Percentiles rank a stretch among this genome's conserved stretches.
Evolutionary conservation across 2,888 invertebrate species (phyloP).

Genomic region (Ceratothoa steindachneri): DNA sequence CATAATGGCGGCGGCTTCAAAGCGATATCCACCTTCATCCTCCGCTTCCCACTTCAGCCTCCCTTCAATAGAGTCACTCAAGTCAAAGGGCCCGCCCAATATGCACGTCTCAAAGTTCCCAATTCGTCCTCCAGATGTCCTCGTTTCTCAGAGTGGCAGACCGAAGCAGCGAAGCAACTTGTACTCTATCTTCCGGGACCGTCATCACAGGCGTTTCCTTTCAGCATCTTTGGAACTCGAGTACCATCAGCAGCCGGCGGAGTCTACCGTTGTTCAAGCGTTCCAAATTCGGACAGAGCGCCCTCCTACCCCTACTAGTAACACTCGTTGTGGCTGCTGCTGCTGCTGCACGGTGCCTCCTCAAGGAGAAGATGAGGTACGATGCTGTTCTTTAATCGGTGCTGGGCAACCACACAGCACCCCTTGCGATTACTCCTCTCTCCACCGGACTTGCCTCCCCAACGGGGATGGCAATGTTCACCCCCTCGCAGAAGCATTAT

Average conservation of each 20-base stretch:
- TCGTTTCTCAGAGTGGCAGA: slow-evolving; percentile 7
- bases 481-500: background rate
- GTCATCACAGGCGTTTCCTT: slow-evolving; percentile 50
- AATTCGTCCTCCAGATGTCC: background rate
- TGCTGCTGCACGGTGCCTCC: no score
- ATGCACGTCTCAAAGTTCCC: background rate
- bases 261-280: background rate
- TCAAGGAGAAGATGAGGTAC: no score
- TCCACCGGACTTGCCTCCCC: background rate
- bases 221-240: slow-evolving; percentile 51
- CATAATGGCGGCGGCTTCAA: no score
- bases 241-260: slow-evolving; percentile 30
- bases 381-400: no score
- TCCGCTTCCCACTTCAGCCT: background rate
- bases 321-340: no score
- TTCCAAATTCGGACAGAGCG: background rate
- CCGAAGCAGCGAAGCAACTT: slow-evolving; percentile 51
- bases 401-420: background rate
- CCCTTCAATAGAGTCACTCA: background rate
- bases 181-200: slow-evolving; percentile 51
- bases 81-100: background rate
- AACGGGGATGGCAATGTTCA: background rate
- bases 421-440: background rate
- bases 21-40: background rate
- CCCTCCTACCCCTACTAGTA: background rate